Base-by-base conservation (phyloP, 2,113 vertebrate species). In the Pelusios castaneus region DNA sequence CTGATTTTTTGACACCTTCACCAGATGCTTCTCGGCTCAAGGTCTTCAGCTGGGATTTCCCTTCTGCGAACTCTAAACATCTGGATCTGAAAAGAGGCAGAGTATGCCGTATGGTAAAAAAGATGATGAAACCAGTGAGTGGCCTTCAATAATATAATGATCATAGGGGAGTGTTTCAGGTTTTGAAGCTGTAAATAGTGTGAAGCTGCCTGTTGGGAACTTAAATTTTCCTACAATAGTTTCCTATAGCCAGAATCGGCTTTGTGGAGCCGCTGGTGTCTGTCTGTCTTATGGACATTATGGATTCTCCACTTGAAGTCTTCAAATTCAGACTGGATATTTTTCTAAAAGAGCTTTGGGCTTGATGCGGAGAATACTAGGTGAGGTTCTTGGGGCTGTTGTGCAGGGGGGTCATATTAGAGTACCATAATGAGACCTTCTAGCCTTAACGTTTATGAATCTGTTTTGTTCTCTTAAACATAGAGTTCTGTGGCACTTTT, bases 121-220 rank as follows among this genome's bases (percentile, higher is more conserved):
- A 97, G 54, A 89, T 95, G 60, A 52, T 91, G 43, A 95, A 95
- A 70, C 83, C 92, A 95, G 97, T 97, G 81, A 94, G 94, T 79
- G 38, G 41, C 70, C 3, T 75, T 55, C 55, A 56, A 51, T 82
- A 14, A 56, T 56, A 77, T 82, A 49, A 29, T 43, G 47, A 45
- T 21, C 24, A 24, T 8, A 55, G 63, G 84, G 88, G 78, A 83
- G 41, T 9, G 11, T 81, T 58, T n/a, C 27, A 31, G 41, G 25
- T 84, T 78, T 81, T 47, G 34, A 34, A 17, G 5, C 16, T 75
- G 88, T 41, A 85, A 22, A 84, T 43, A 31, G 55, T 19, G n/a
- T 21, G 14, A 8, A 6, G 16, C 55, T 82, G 80, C 9, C 38
- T 58, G 9, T 10, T 81, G 80, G 38, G 38, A 10, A 27, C 43